A percentile compares a stretch with the other conserved stretches of the same genome.
These are phyloP conservation scores for Dicaeum eximium DNA, from an alignment of 2,113 vertebrate species.

Conservation along the genomic window DNA sequence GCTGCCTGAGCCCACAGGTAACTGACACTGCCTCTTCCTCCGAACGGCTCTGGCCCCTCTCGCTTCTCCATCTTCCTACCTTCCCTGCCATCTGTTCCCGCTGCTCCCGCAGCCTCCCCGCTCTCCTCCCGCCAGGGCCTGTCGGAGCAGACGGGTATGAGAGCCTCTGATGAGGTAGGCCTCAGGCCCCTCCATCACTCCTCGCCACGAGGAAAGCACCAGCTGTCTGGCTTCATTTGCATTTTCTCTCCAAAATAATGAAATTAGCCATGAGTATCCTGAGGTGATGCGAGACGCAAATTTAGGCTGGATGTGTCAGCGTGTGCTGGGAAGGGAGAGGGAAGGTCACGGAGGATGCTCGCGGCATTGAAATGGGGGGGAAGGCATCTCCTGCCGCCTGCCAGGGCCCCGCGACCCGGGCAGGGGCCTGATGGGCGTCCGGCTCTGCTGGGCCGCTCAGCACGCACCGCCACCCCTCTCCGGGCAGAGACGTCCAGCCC, in stretches of 20 bases:
- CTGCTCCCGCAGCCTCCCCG: slow-evolving; percentile 72
- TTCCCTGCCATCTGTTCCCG: slow-evolving; percentile 86
- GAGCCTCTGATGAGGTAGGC: slow-evolving; percentile 83
- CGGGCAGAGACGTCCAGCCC: accelerated
- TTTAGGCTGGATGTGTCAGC: slow-evolving; percentile 81
- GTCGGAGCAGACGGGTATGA: slow-evolving; percentile 81
- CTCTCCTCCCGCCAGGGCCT: slow-evolving; percentile 77
- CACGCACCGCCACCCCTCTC: accelerated
- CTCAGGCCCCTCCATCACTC: slow-evolving; percentile 87
- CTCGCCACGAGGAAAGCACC: slow-evolving; percentile 83
- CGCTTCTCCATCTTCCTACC: slow-evolving; percentile 66
- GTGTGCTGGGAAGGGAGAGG: slow-evolving; percentile 67
- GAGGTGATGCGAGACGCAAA: slow-evolving; percentile 87
- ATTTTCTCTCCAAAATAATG: slow-evolving; percentile 93
- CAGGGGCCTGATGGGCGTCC: not conserved
- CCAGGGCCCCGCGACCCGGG: not conserved
- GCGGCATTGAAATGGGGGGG: slow-evolving; percentile 36
- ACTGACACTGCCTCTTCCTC: slow-evolving; percentile 67
- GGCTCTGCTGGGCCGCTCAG: not conserved
- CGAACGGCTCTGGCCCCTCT: slow-evolving; percentile 47
- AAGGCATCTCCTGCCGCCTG: not conserved
- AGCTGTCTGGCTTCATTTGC: slow-evolving; percentile 98
- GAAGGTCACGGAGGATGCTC: slow-evolving; percentile 74
- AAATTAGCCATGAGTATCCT: slow-evolving; percentile 98
- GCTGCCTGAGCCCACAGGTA: slow-evolving; percentile 62